Evolutionary conservation across 2,888 invertebrate genomes (phyloP).

Genomic region (Cylloceria caligata): DNA sequence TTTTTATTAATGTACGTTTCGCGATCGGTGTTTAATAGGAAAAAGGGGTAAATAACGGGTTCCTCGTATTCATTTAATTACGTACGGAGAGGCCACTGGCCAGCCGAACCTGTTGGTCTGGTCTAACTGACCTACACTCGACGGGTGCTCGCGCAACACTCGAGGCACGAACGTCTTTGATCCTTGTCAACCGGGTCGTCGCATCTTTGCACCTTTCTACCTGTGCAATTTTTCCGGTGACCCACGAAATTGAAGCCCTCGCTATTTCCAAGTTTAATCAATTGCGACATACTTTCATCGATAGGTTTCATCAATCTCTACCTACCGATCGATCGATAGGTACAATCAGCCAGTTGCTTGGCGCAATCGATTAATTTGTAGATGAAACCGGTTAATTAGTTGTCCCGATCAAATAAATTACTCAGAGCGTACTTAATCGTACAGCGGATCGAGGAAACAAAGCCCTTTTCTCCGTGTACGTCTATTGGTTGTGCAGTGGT

Average conservation of each 20-base stretch:
- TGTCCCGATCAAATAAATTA: no score
- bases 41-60: slow-evolving; percentile 73
- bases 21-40: background rate
- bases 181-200: slow-evolving; percentile 26
- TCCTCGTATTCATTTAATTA: slow-evolving; percentile 74
- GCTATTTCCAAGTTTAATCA: background rate
- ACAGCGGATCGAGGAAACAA: no score
- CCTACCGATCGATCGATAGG: no score
- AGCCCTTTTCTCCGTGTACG: no score
- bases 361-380: no score
- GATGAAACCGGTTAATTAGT: no score
- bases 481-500: no score
- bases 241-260: background rate
- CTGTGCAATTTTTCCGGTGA: slow-evolving; percentile 12
- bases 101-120: slow-evolving; percentile 76
- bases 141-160: slow-evolving; percentile 13
- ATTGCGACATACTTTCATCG: background rate
- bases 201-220: slow-evolving; percentile 29
- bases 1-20: no score
- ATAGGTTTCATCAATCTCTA: no score
- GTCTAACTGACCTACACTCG: slow-evolving; percentile 79
- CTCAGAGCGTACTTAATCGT: no score
- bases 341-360: no score
- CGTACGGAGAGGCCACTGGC: slow-evolving; percentile 44
- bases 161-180: slow-evolving; percentile 23